phyloP scores from a whole-genome alignment of 1,140 invertebrate species.

The Brachionus rubens region DNA sequence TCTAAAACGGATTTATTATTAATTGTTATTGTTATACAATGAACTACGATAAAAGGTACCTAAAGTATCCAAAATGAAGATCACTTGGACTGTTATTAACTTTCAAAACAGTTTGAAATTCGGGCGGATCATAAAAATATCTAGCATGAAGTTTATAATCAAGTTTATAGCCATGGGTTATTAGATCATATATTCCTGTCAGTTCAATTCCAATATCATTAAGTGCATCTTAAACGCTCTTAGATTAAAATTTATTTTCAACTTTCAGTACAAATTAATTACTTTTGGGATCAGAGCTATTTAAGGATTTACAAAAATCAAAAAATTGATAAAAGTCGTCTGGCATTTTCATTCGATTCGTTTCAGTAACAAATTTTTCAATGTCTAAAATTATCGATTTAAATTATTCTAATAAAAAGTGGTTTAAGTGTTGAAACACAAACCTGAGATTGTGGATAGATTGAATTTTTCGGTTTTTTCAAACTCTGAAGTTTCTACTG shows the following conservation, averaged over 20 bases:
- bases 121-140: conserved; percentile 87
- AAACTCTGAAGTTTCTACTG: background rate
- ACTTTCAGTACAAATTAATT: conserved; percentile 42
- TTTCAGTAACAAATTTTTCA: conserved; percentile 46
- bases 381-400: background rate
- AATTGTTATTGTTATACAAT: no score
- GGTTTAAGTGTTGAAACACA: background rate
- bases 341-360: conserved; percentile 74
- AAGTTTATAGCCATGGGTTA: conserved; percentile 57
- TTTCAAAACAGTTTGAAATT: conserved; percentile 68
- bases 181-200: conserved; percentile 78
- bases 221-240: background rate
- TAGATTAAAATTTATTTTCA: background rate
- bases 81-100: conserved; percentile 67
- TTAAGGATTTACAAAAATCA: conserved; percentile 71
- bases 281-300: conserved; percentile 65
- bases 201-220: conserved; percentile 67
- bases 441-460: conserved; percentile 5
- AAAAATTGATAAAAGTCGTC: conserved; percentile 81
- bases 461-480: conserved; percentile 1
- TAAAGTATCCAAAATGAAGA: conserved; percentile 82
- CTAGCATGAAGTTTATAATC: conserved; percentile 73
- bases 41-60: conserved; percentile 54
- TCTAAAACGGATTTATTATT: conserved; percentile 52
- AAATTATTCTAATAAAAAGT: background rate